These are phyloP conservation scores for Pristionchus entomophagus DNA, from an alignment of 2,888 invertebrate species.

Conservation along the genomic window DNA sequence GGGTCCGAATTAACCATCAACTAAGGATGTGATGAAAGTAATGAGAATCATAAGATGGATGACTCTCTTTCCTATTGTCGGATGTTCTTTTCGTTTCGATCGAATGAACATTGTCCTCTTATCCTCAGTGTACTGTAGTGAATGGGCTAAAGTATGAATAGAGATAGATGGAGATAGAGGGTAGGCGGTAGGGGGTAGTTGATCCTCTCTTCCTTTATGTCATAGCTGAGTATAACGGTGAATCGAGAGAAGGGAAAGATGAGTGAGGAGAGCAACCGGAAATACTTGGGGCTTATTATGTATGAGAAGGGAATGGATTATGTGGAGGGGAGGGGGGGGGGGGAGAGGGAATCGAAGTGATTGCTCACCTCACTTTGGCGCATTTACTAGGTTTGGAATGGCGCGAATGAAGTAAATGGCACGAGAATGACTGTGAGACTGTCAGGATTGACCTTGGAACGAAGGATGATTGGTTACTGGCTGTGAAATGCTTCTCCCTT, in stretches of 20 bases:
- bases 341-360: slow-evolving; percentile 7
- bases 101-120: background rate
- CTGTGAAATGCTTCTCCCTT: slow-evolving; percentile 21
- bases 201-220: slow-evolving; percentile 45
- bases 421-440: too few relatives aligned
- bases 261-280: slow-evolving; percentile 42
- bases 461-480: background rate
- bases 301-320: slow-evolving; percentile 36
- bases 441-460: slow-evolving; percentile 14
- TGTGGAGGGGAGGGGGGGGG: background rate
- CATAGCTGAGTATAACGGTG: slow-evolving; percentile 43
- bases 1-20: slow-evolving; percentile 39
- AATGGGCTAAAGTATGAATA: background rate
- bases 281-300: slow-evolving; percentile 49
- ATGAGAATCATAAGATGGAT: slow-evolving; percentile 24
- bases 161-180: too few relatives aligned
- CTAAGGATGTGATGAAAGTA: slow-evolving; percentile 32
- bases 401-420: too few relatives aligned
- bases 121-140: background rate
- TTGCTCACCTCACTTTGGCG: slow-evolving; percentile 14
- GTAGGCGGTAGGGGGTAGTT: slow-evolving; percentile 23
- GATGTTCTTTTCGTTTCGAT: background rate
- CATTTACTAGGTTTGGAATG: slow-evolving; percentile 9
- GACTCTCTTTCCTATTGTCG: background rate
- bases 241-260: slow-evolving; percentile 9